phyloP scores from a whole-genome alignment of 2,888 invertebrate species.

The Hyles lineata region DNA sequence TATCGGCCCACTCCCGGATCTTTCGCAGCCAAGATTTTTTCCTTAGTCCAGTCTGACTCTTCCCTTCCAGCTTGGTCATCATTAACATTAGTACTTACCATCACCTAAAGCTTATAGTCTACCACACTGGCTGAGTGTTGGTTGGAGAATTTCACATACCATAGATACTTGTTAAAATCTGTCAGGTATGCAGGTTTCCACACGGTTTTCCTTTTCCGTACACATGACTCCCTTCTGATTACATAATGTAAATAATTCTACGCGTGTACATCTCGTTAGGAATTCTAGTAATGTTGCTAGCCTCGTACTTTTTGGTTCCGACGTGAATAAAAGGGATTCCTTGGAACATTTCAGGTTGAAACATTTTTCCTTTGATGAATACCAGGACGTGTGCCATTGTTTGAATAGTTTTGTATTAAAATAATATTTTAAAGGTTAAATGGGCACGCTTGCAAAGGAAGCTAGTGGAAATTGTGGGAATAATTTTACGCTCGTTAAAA shows the following conservation, averaged over 20 bases:
- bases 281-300: constrained; percentile 45
- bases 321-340: constrained; percentile 39
- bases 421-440: constrained; percentile 26
- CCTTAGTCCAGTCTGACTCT: no score
- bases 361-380: constrained; percentile 45
- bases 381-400: constrained; percentile 36
- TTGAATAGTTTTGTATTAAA: constrained; percentile 31
- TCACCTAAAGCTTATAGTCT: no score
- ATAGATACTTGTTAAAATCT: no score
- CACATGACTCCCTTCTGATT: not conserved
- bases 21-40: no score
- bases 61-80: no score
- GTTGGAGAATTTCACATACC: no score
- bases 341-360: constrained; percentile 39
- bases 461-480: not conserved
- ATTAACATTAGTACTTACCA: no score
- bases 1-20: no score
- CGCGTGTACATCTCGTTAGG: constrained; percentile 40
- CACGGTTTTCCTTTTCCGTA: not conserved
- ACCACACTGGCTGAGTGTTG: no score
- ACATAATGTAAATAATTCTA: constrained; percentile 41
- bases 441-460: not conserved
- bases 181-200: no score
- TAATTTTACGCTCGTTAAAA: not conserved
- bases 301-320: constrained; percentile 38